Evolutionary conservation across 2,113 vertebrate species (phyloP).

Genomic region (Neotoma lepida): DNA sequence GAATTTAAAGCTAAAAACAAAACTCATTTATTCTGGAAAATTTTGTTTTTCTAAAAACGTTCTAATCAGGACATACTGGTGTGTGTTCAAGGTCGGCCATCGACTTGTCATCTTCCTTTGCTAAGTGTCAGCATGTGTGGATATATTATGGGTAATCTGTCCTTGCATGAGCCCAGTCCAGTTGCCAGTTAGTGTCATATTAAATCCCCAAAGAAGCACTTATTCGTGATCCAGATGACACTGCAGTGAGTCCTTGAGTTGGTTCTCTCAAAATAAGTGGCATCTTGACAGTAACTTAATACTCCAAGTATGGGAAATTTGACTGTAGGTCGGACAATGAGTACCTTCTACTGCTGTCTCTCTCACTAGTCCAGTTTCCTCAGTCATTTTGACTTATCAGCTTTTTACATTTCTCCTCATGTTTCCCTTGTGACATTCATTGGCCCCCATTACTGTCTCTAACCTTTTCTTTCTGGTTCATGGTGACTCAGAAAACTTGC

Average conservation of each 20-base stretch:
- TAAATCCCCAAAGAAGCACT: not conserved
- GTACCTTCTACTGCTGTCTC: not conserved
- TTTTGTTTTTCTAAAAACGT: not conserved
- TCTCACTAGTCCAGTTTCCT: not conserved
- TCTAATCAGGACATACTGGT: not conserved
- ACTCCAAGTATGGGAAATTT: not conserved
- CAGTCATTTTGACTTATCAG: not conserved
- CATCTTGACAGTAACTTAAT: not conserved
- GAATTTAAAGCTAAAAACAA: conserved; percentile 30
- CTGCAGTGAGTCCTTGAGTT: not conserved
- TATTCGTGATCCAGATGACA: not conserved
- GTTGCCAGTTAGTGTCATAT: not conserved
- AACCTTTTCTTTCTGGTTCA: not conserved
- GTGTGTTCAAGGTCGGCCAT: not conserved
- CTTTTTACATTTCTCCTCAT: not conserved
- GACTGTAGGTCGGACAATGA: not conserved
- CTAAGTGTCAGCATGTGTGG: no score
- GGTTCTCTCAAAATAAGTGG: conserved; percentile 21
- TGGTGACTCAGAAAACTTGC: not conserved
- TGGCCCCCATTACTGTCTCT: not conserved
- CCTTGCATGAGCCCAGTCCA: not conserved
- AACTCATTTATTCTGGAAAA: not conserved
- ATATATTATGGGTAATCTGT: not conserved
- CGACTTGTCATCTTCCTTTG: not conserved
- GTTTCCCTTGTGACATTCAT: not conserved